These are phyloP conservation scores for Lethocerus indicus DNA, from an alignment of 1,140 invertebrate genomes.

Conservation along the genomic window DNA sequence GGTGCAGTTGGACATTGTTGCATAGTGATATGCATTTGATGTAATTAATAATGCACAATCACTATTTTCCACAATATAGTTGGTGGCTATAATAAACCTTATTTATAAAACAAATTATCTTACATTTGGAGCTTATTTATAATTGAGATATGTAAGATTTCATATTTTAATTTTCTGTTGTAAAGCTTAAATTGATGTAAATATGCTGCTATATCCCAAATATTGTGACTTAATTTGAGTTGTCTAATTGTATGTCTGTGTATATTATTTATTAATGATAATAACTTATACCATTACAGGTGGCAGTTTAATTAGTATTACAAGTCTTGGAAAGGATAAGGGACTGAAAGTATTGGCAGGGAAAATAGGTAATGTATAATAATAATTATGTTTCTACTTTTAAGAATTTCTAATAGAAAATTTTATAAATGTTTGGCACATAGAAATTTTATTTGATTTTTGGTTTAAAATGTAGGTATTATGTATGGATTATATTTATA, in stretches of 20 bases:
- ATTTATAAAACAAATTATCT: slow-evolving; percentile 1
- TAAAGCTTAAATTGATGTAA: too few species aligned
- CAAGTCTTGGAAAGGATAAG: slow-evolving; percentile 65
- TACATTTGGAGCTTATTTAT: neutral
- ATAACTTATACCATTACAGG: slow-evolving; percentile 19
- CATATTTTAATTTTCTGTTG: too few species aligned
- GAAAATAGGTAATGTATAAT: slow-evolving; percentile 41
- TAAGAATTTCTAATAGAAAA: neutral
- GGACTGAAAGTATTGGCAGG: slow-evolving; percentile 71
- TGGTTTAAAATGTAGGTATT: neutral
- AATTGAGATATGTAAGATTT: neutral
- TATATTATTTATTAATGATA: too few species aligned
- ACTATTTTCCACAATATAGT: neutral
- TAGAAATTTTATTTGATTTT: neutral
- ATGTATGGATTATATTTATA: neutral
- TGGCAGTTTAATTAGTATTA: slow-evolving; percentile 70
- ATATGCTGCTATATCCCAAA: too few species aligned
- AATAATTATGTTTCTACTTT: neutral
- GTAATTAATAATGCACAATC: neutral
- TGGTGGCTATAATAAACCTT: neutral
- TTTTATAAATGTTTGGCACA: neutral
- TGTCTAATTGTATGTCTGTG: too few species aligned
- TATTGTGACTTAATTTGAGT: too few species aligned
- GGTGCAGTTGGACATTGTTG: neutral
- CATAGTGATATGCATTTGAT: neutral